Base-by-base conservation (phyloP, 2,888 invertebrate genomes). In the Patella ulyssiponensis region DNA sequence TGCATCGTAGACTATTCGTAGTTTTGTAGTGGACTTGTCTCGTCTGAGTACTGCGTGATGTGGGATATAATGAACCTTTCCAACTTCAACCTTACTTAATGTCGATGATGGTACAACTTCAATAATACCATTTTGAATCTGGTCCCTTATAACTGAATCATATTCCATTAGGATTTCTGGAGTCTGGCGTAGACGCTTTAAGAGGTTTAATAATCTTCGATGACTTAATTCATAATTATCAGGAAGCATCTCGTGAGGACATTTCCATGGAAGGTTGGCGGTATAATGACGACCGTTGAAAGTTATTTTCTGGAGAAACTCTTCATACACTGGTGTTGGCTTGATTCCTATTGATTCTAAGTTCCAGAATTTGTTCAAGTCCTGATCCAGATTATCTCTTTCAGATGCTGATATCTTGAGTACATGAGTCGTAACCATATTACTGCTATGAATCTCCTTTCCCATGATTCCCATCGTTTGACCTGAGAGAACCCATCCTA, bases 401-500 rank as follows among this genome's bases (percentile, higher is more conserved):
- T 14, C 14, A 14, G 14, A 14, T 56, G 56, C n/a, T 17, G 15
- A 17, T 17, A 14, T 17, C n/a, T n/a, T 56, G 15, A 56, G 14
- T 17, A 56, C 56, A 56, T 56, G 56, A n/a, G 56, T 56, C 3
- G 15, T 56, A n/a, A 56, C n/a, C n/a, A 56, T 14, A 56, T 7
- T 14, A n/a, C 56, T 56, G 5, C 11, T 70, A n/a, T 15, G 14
- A 70, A 70, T 70, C 14, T 70, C 15, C 20, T 23, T 15, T 15
- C 33, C 27, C 14, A 15, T 23, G 14, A 15, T 15, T 15, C 14
- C 20, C 14, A 15, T n/a, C 33, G 20, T 70, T n/a, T 15, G 70
- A 14, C 70, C 70, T 14, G 70, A 70, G 14, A 70, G 70, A 20
- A 70, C 33, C 23, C 33, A 70, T 70, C 70, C 70, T 15, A 70